A percentile compares a stretch with the other conserved stretches of the same genome.
Conservation (phyloP, 2,113 vertebrate genomes). For the Anolis carolinensis region DNA sequence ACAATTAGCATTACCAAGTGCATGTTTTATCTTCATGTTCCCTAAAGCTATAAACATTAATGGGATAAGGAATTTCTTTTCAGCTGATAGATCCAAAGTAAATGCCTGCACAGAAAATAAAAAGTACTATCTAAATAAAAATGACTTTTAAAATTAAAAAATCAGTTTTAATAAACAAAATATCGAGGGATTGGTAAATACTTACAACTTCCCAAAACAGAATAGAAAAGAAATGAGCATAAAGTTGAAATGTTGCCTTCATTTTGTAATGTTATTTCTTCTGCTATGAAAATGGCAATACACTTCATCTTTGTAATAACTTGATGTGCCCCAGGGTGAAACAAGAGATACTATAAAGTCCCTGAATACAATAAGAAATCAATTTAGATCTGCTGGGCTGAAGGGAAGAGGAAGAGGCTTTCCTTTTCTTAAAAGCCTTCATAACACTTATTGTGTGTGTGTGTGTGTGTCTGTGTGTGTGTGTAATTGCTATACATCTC, state of each 20-base stretch:
- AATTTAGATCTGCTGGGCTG: background rate
- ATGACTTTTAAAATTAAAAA: background rate
- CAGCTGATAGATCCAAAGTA: conserved; percentile 19
- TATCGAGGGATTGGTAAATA: conserved; percentile 9
- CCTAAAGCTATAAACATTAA: conserved; percentile 32
- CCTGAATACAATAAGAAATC: conserved; percentile 32
- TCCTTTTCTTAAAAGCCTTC: background rate
- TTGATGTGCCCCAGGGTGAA: conserved; percentile 16
- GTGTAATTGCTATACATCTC: background rate
- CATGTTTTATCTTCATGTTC: conserved; percentile 9
- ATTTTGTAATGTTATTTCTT: background rate
- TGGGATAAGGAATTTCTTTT: background rate
- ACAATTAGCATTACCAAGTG: conserved; percentile 30
- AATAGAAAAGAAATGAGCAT: background rate
- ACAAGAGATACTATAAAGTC: conserved; percentile 13
- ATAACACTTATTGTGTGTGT: background rate
- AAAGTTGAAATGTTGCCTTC: background rate
- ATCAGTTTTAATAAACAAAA: conserved; percentile 5
- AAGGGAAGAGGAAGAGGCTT: background rate
- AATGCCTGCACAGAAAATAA: background rate
- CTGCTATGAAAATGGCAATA: background rate
- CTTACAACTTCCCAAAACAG: background rate
- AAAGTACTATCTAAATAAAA: background rate
- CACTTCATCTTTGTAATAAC: conserved; percentile 31
- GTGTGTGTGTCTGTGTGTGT: background rate